These are phyloP conservation scores for Drosophila carrolli DNA, from an alignment of 1,140 invertebrate species.

Conservation along the genomic window DNA sequence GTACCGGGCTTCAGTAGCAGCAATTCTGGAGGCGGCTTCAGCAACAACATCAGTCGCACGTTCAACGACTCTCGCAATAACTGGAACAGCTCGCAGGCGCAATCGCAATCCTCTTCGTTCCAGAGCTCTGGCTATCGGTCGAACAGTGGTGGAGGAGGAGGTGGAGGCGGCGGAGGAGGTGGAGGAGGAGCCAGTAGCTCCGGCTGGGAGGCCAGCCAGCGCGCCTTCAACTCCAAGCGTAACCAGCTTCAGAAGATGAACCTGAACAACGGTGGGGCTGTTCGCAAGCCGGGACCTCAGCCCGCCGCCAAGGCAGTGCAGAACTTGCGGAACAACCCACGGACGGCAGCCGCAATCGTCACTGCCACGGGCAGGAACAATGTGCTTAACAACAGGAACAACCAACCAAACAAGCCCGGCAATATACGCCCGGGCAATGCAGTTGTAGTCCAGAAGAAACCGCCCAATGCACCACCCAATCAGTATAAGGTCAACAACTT, in stretches of 20 bases:
- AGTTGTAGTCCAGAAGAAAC: conserved; percentile 7
- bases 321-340: conserved; percentile 31
- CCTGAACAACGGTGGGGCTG: conserved; percentile 23
- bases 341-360: conserved; percentile 6
- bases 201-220: conserved; percentile 35
- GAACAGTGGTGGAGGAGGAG: not conserved
- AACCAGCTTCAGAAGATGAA: conserved; percentile 36
- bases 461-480: conserved; percentile 3
- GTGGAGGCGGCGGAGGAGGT: not conserved
- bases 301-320: conserved; percentile 15
- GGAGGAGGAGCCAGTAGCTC: not conserved
- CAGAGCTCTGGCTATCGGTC: conserved; percentile 22
- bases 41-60: conserved; percentile 40
- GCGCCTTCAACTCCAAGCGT: conserved; percentile 34
- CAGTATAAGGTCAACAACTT: conserved; percentile 25
- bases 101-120: conserved; percentile 19
- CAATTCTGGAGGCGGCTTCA: conserved; percentile 13
- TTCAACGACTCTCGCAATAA: conserved; percentile 26
- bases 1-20: conserved; percentile 7
- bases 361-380: not conserved
- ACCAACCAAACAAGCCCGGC: conserved; percentile 7
- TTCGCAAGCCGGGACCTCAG: conserved; percentile 18
- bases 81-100: conserved; percentile 24
- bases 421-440: conserved; percentile 6
- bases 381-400: not conserved